Evolutionary conservation across 1,140 invertebrate species (phyloP).

Genomic region (Muscidifurax raptorellus): DNA sequence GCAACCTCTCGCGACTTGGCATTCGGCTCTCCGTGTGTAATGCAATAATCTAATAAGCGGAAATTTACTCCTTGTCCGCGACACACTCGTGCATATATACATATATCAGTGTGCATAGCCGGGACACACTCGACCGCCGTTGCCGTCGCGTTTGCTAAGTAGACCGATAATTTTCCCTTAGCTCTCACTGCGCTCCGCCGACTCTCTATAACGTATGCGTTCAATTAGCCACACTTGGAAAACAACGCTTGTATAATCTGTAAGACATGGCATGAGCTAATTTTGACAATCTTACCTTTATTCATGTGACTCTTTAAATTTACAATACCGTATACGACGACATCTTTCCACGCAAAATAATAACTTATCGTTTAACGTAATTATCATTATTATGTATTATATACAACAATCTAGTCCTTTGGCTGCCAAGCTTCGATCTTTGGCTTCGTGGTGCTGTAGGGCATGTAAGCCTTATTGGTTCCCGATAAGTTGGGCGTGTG

Average conservation of each 20-base stretch:
- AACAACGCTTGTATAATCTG: no score
- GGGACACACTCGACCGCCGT: conserved; percentile 63
- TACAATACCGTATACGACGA: neutral
- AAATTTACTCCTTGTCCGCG: neutral
- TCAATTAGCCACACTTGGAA: conserved; percentile 40
- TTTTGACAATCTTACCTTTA: neutral
- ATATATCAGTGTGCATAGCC: conserved; percentile 42
- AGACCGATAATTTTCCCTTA: conserved; percentile 64
- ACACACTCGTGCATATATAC: neutral
- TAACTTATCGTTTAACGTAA: conserved; percentile 22
- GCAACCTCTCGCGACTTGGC: neutral
- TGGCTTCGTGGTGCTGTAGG: conserved; percentile 89
- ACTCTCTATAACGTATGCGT: conserved; percentile 44
- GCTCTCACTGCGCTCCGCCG: conserved; percentile 28
- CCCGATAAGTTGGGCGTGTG: conserved; percentile 91
- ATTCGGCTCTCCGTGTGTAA: neutral
- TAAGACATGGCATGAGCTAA: no score
- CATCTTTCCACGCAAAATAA: neutral
- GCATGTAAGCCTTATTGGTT: conserved; percentile 87
- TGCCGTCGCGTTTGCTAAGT: conserved; percentile 60
- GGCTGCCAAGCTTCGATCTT: conserved; percentile 93
- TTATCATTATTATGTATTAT: conserved; percentile 24
- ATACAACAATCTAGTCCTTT: conserved; percentile 52
- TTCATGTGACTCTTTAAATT: neutral
- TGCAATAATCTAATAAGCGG: conserved; percentile 47